Evolutionary conservation across 2,888 invertebrate species (phyloP), one percentile per base, ranked within the genome.

Genomic region (Quadroppia sp.): DNA sequence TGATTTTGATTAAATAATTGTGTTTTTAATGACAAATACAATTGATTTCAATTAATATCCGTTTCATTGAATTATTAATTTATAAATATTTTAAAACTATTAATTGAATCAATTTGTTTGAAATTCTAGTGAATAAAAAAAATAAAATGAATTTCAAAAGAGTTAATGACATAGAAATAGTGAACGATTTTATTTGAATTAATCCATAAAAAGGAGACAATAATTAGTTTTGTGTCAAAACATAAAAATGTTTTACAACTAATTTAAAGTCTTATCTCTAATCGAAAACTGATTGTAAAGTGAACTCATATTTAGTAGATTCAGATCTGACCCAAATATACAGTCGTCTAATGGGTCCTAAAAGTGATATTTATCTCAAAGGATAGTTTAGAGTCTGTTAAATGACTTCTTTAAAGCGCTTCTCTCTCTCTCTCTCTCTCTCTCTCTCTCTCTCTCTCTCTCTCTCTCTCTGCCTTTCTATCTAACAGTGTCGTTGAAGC

Each of bases 341-440:
- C 25, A 59, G 61, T 17, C 15, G 9, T 9, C 15, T 61, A 61
- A 61, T 61, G 61, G 25, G 61, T 61, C 61, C 61, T 61, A 61
- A 61, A 30, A 23, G 53, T 53, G 32, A 32, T 36, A 36, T 61
- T 32, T 17, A 32, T 32, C 61, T 61, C 61, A 61, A 15, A 32
- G 61, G 61, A 61, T 28, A 61, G 61, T 32, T 61, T 61, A 36
- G 32, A 28, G 2, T 59, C n/a, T 32, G 30, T 61, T 32, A 36
- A 61, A 36, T 61, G 61, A 61, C 32, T 61, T 61, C 61, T 61
- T 61, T 61, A 61, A 32, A 61, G 61, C 32, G 32, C 2, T 61
- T 1, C 17, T 28, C 17, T 32, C 36, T 30, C 28, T 32, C 17
- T 61, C 28, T 17, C 28, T 32, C 32, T n/a, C 28, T 9, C 17